These are phyloP conservation scores for Anser brachyrhynchus DNA, from an alignment of 2,113 vertebrate genomes.

Conservation along the genomic window DNA sequence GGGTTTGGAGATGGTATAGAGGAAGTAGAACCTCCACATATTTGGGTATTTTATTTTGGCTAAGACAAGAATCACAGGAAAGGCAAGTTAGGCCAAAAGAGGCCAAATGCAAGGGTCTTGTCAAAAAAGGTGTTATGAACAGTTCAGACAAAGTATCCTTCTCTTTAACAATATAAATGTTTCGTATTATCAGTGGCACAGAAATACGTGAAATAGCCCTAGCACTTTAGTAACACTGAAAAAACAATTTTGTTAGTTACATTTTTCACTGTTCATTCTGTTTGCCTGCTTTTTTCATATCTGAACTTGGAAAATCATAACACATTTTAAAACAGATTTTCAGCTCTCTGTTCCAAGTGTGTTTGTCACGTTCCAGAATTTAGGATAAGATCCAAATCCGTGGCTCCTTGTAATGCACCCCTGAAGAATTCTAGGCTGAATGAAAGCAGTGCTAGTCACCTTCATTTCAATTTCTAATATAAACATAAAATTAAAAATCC, in stretches of 20 bases:
- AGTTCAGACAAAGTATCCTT: too few species aligned
- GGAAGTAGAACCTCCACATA: background rate
- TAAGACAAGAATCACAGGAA: background rate
- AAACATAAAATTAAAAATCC: background rate
- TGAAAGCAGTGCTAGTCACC: background rate
- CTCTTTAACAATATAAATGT: too few species aligned
- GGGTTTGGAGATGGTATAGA: background rate
- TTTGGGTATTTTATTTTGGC: background rate
- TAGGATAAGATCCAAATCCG: background rate
- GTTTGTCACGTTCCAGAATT: background rate
- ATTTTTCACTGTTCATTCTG: background rate
- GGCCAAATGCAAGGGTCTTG: background rate
- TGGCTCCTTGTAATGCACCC: background rate
- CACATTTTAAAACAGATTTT: conserved; percentile 8
- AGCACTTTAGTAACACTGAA: background rate
- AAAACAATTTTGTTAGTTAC: background rate
- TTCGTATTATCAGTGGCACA: too few species aligned
- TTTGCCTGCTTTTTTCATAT: background rate
- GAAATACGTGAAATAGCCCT: too few species aligned
- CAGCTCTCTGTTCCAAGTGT: background rate
- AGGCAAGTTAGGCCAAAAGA: background rate
- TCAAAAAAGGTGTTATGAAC: background rate
- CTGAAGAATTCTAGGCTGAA: background rate
- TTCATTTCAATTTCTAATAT: background rate
- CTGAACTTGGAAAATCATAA: background rate